These are phyloP conservation scores for Hyla sarda DNA, from an alignment of 2,113 vertebrate genomes.

Conservation along the genomic window DNA sequence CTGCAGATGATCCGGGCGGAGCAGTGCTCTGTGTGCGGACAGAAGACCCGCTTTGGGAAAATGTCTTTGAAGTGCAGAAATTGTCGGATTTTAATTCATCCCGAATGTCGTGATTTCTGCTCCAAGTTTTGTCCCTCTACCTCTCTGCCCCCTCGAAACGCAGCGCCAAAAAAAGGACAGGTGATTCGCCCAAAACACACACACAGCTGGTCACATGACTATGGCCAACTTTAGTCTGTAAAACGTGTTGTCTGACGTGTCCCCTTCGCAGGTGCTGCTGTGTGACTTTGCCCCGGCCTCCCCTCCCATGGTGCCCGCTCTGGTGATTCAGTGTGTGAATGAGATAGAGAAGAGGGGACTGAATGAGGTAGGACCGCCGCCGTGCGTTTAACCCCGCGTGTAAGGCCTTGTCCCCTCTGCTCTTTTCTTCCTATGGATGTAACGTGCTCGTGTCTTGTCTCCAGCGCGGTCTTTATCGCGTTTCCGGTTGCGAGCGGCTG, in stretches of 20 bases:
- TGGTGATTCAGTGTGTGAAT: constrained; percentile 79
- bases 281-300: constrained; percentile 72
- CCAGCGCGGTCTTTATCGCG: constrained; percentile 82
- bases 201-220: no score
- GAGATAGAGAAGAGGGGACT: constrained; percentile 85
- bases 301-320: constrained; percentile 71
- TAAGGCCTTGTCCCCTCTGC: no score
- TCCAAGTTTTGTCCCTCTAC: constrained; percentile 58
- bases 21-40: constrained; percentile 74
- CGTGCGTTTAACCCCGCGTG: no score
- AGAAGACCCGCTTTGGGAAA: constrained; percentile 83
- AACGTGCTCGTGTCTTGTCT: neutral
- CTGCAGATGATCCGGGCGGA: constrained; percentile 82
- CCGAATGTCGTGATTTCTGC: constrained; percentile 74
- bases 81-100: constrained; percentile 77
- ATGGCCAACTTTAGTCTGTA: no score
- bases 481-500: constrained; percentile 75
- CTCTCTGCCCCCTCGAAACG: constrained; percentile 9
- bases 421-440: no score
- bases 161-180: constrained; percentile 26
- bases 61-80: constrained; percentile 78
- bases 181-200: constrained; percentile 3
- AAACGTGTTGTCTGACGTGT: neutral
- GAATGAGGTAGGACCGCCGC: constrained; percentile 71
- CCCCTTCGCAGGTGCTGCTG: constrained; percentile 70